Conservation (phyloP, 2,113 vertebrate genomes). For the Phoxinus phoxinus region DNA sequence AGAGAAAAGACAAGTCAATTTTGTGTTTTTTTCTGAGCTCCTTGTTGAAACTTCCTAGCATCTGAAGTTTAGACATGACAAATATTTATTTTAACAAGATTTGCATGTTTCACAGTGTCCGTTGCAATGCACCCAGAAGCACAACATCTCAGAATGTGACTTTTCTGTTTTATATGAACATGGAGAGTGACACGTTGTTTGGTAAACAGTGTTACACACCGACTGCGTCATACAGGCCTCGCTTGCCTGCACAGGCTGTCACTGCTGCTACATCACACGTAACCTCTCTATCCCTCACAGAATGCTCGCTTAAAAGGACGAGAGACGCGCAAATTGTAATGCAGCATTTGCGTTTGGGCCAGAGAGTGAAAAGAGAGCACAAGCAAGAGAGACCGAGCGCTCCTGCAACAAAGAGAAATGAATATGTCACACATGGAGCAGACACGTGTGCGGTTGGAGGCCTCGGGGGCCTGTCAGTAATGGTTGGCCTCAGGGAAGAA, state of each 20-base stretch:
- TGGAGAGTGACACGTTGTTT: not conserved
- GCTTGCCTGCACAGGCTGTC: not conserved
- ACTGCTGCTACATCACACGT: not conserved
- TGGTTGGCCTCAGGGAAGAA: conserved; percentile 27
- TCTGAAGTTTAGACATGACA: not conserved
- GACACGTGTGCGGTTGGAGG: conserved; percentile 29
- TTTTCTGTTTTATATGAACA: conserved; percentile 1
- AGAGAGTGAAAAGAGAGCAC: not conserved
- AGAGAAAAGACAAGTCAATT: not conserved
- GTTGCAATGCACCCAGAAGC: not conserved
- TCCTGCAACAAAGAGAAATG: conserved; percentile 9
- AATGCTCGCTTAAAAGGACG: not conserved
- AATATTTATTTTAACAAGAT: not conserved
- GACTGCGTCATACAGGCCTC: conserved; percentile 9
- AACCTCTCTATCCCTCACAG: not conserved
- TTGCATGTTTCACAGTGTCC: not conserved
- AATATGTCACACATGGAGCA: conserved; percentile 38
- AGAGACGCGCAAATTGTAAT: not conserved
- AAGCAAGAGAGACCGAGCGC: not conserved
- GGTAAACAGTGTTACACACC: conserved; percentile 20
- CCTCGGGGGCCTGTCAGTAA: conserved; percentile 28
- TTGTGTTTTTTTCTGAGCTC: conserved; percentile 3
- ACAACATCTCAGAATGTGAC: not conserved
- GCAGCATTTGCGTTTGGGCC: not conserved
- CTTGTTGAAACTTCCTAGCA: conserved; percentile 7